A percentile compares a stretch with the other conserved stretches of the same genome.
phyloP scores from a whole-genome alignment of 2,113 vertebrate genomes.

The Ictalurus punctatus region DNA sequence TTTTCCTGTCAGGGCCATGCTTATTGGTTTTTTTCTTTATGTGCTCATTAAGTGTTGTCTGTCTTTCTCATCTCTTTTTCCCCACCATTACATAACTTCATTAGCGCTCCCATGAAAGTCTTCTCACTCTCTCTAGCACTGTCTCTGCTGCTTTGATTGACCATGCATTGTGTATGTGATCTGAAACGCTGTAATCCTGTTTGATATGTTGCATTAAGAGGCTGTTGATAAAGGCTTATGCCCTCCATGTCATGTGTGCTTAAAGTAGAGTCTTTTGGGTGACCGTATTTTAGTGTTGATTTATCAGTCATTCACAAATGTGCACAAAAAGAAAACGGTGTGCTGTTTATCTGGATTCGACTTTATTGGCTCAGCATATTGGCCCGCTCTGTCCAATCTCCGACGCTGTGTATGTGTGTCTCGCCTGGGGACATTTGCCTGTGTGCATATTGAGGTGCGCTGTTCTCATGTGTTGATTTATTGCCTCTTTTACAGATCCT shows the following conservation, averaged over 20 bases:
- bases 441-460: slow-evolving; percentile 56
- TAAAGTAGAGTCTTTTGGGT: not conserved
- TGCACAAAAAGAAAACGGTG: not conserved
- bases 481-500: slow-evolving; percentile 60
- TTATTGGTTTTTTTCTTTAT: slow-evolving; percentile 25
- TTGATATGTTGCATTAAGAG: slow-evolving; percentile 24
- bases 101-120: slow-evolving; percentile 26
- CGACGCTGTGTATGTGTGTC: slow-evolving; percentile 23
- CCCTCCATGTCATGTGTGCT: not conserved
- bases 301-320: slow-evolving; percentile 8
- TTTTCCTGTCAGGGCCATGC: slow-evolving; percentile 49
- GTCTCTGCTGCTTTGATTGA: slow-evolving; percentile 30
- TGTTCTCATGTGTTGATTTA: slow-evolving; percentile 60
- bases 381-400: slow-evolving; percentile 33
- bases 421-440: slow-evolving; percentile 55
- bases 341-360: not conserved
- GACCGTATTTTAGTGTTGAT: not conserved
- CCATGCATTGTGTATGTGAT: slow-evolving; percentile 5
- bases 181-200: slow-evolving; percentile 39
- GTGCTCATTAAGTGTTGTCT: not conserved
- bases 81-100: slow-evolving; percentile 43
- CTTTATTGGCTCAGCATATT: slow-evolving; percentile 24
- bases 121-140: not conserved
- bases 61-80: slow-evolving; percentile 36
- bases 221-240: slow-evolving; percentile 26